phyloP scores from a whole-genome alignment of 2,113 vertebrate species.

The Otus sunia region DNA sequence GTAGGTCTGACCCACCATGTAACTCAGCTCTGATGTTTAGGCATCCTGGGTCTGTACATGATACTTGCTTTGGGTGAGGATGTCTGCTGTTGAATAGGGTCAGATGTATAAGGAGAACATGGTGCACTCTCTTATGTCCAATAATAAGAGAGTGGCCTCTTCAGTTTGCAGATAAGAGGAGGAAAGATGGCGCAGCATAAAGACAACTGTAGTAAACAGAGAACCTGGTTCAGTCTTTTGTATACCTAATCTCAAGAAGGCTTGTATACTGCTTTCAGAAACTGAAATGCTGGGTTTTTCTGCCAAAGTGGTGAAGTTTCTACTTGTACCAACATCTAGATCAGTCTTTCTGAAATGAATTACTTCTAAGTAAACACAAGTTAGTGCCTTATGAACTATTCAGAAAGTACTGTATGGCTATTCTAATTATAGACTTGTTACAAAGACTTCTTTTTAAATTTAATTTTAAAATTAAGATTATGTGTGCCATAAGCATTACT shows the following conservation, averaged over 20 bases:
- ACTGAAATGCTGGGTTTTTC: not conserved
- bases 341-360: not conserved
- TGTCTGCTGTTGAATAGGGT: not conserved
- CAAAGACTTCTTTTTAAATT: not conserved
- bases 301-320: not conserved
- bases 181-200: not conserved
- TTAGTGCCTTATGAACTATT: not conserved
- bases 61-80: not conserved
- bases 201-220: not conserved
- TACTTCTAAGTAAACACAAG: not conserved
- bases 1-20: not conserved
- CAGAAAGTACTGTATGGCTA: not conserved
- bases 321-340: not conserved
- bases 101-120: not conserved
- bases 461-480: not conserved
- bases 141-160: not conserved
- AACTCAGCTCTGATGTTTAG: not conserved
- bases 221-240: not conserved
- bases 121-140: not conserved
- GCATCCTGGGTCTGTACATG: fast-evolving
- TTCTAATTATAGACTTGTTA: not conserved
- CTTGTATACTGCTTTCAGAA: not conserved
- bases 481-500: not conserved
- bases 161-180: not conserved
- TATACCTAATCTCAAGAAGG: not conserved